Percentiles rank a stretch among this genome's conserved stretches.
Evolutionary conservation across 2,113 vertebrate species (phyloP).

Genomic region (Ahaetulla prasina): DNA sequence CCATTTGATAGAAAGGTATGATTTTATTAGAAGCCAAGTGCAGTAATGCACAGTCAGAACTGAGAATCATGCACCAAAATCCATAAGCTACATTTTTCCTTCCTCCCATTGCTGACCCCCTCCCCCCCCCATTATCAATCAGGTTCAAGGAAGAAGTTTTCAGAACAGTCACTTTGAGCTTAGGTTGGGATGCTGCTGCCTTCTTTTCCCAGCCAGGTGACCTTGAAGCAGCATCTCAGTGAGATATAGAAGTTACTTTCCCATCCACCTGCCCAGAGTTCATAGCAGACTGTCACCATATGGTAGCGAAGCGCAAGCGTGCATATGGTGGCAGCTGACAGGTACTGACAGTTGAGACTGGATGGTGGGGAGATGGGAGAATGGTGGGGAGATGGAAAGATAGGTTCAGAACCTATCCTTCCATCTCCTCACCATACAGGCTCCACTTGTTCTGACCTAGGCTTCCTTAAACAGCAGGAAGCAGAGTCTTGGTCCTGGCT

Average conservation of each 20-base stretch:
- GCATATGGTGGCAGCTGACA: neutral
- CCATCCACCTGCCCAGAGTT: neutral
- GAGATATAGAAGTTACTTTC: neutral
- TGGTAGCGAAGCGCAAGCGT: neutral
- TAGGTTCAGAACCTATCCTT: neutral
- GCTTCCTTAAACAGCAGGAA: no score
- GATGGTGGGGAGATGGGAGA: no score
- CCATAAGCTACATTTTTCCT: neutral
- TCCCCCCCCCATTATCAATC: neutral
- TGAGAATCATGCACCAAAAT: neutral
- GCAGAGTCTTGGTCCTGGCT: no score
- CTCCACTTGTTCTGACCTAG: neutral
- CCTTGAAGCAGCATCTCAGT: neutral
- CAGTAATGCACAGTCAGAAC: neutral
- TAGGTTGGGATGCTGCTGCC: neutral
- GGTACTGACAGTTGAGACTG: neutral
- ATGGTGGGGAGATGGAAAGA: no score
- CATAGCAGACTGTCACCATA: neutral
- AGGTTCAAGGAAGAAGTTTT: neutral
- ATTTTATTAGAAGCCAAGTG: neutral
- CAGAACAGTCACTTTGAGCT: neutral
- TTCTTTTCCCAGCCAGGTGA: neutral
- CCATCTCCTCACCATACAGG: neutral
- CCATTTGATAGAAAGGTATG: neutral
- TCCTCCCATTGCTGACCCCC: neutral